Base-by-base conservation (phyloP, 2,888 invertebrate genomes). In the Cephus rjabovi region DNA sequence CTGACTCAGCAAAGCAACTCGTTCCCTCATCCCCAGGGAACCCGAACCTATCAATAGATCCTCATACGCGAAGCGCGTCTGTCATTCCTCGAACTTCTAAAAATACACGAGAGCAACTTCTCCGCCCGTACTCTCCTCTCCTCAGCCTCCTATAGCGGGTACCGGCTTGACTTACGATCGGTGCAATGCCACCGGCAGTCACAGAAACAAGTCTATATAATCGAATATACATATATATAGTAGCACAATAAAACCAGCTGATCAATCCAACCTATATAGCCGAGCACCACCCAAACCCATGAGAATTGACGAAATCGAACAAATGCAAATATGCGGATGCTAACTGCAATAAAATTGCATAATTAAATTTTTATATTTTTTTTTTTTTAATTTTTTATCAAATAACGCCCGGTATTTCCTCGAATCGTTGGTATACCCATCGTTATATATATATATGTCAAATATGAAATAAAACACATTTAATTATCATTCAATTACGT, bases 11-110 rank as follows among this genome's bases (percentile, higher is more conserved):
- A 56, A 56, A 56, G 23, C 74, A 35, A 74, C 30, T 74, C 34
- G 30, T 74, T 74, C 34, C 37, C 34, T 34, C 34, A 33, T 35
- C 30, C 35, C 35, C 34, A 30, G 74, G 34, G 74, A 33, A 34
- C 74, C 31, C 74, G 33, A 34, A 34, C 88, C 89, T 89, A 89
- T 90, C 89, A 90, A 90, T 89, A 90, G 89, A 88, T 85, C 81
- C 86, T 89, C 88, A 84, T 89, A 86, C 86, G 88, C 87, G 81
- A 86, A 86, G 87, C 89, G 87, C 86, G 87, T 88, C 89, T 89
- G 90, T 89, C 90, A 89, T 89, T 89, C 89, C 88, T 86, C 85
- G 85, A 84, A 84, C 84, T 81, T 84, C 89, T 89, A 89, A 89
- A 89, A 89, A 89, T 90, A 90, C 86, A 82, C 56, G 56, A 56